Evolutionary conservation across 1,140 invertebrate genomes (phyloP), one percentile per base, ranked within the genome.

Genomic region (Neotoxoptera formosana): DNA sequence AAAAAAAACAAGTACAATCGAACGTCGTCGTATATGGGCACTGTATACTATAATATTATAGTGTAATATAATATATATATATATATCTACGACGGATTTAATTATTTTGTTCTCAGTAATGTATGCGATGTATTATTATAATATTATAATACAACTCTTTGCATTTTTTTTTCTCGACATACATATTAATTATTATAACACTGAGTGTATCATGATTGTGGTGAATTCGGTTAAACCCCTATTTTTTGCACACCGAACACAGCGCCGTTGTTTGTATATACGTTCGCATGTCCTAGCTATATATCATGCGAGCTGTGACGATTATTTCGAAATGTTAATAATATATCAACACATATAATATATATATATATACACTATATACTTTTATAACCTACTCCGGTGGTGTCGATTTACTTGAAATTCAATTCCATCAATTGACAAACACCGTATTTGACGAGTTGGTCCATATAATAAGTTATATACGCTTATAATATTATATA

Each of bases 331-430:
- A 86, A 86, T 7, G 14, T 76, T 76, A 76, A 76, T 76, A 53
- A 53, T 53, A 53, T 53, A n/a, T n/a, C n/a, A 41, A 41, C 41
- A 41, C 41, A 41, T n/a, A n/a, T 53, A 53, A 53, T 20, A 53
- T 53, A 53, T 2, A 0, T 51, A 20, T 17, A 51, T n/a, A n/a
- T 67, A 76, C n/a, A 17, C 14, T 30, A 23, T n/a, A 60, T 11
- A 20, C 6, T 14, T 76, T 17, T n/a, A 76, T 76, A 76, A 76
- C 60, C 60, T 60, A 86, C 45, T n/a, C 30, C 25, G 25, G 1
- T 17, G 41, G 84, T 86, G 41, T 86, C 84, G 41, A 86, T 86
- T 86, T 86, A 86, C 84, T 30, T 86, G 84, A 47, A 86, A 86
- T 47, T 47, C 23, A 47, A 45, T 86, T 86, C 45, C 36, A n/a